Evolutionary conservation across 2,113 vertebrate genomes (phyloP), one percentile per base, ranked within the genome.

Genomic region (Prunella fulvescens): DNA sequence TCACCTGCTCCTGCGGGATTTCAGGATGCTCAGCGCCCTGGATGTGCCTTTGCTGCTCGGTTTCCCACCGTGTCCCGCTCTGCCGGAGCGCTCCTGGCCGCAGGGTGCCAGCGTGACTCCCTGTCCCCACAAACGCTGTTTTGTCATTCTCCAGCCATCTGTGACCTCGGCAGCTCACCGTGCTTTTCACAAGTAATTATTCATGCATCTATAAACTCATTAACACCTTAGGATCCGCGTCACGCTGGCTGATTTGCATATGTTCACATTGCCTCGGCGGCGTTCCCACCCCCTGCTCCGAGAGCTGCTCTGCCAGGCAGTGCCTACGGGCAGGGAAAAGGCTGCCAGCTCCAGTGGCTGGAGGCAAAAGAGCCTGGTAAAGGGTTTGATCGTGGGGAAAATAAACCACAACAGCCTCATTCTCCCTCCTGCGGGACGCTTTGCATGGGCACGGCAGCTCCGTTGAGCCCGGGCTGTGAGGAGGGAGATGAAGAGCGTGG

Each of bases 141-240:
- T 90, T 72, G 40, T 90, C 81, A 40, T 86, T 82, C 80, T 90
- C 39, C 84, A 86, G 89, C 80, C 93, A 87, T 92, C 95, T 93
- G 91, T 69, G 88, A 94, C 92, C 95, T 86, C 91, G 31, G 11
- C 76, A 13, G 85, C 80, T 65, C 91, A 22, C 90, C 8, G 13
- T 56, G 82, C 94, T 89, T 93, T 88, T 91, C 90, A 67, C 89
- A 80, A 93, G n/a, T 80, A 47, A 96, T 96, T 95, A 85, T 93
- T 95, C 86, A 82, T 85, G 91, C 72, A 25, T 80, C 96, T 82
- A 12, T 73, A 93, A 94, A 85, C 90, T 93, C 90, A 86, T 91
- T 93, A 95, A 88, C 93, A 93, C 90, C 91, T 86, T 12, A 58
- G 88, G 93, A 90, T 51, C 44, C 48, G 8, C 35, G 7, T 79